Base-by-base conservation (phyloP, 2,113 vertebrate genomes). In the Amphiprion ocellaris region DNA sequence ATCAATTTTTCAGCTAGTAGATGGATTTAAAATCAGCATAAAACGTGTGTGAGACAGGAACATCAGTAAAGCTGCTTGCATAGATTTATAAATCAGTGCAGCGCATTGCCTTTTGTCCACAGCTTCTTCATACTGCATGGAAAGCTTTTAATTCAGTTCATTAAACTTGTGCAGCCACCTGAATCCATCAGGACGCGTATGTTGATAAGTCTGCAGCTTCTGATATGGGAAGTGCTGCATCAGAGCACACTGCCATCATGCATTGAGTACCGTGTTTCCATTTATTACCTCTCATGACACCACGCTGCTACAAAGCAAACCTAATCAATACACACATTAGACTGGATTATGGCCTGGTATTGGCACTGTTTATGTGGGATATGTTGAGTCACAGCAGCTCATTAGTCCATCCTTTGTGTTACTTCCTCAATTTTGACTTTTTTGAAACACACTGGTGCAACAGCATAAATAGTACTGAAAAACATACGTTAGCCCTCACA, bases 221-320 rank as follows among this genome's bases (percentile, higher is more conserved):
- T 47, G 6, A 33, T 69, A 55, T 23, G 41, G 55, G 46, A 53
- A 14, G 65, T 28, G 52, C 50, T 14, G 60, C 26, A 8, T 24
- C 60, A 39, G 59, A 26, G 39, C 21, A 6, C 28, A 16, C 0
- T 3, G 19, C 2, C 16, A 21, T 53, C 49, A 26, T 11, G 17
- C 33, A 26, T 26, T 26, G 6, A 1, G 46, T 33, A n/a, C 53
- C 1, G 16, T 28, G 21, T 64, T 74, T 44, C 5, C 28, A 39
- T 69, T 69, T 46, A 63, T 65, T 44, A 56, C 44, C 59, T 58
- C 17, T 9, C n/a, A 54, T 30, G 19, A 62, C 28, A 52, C 39
- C 12, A 41, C 1, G 10, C 7, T 10, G 4, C 66, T 0, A 17
- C 59, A 50, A n/a, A 30, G 1, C 47, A 46, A 58, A 47, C 44